These are phyloP conservation scores for Rhopalosiphum maidis DNA, from an alignment of 1,140 invertebrate species.

Conservation along the genomic window DNA sequence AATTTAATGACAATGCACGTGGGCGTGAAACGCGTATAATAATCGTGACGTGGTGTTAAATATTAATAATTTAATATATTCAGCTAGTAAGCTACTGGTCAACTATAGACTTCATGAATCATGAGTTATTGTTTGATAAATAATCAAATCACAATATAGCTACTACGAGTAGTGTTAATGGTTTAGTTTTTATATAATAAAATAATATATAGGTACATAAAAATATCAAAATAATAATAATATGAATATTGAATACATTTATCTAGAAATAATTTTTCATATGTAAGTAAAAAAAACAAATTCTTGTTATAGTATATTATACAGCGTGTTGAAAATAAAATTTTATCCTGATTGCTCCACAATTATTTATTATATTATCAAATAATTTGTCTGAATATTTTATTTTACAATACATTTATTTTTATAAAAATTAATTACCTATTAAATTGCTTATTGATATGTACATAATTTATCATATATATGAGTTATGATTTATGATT, in stretches of 20 bases:
- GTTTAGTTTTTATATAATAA: neutral
- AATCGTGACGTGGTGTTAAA: constrained; percentile 27
- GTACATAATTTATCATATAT: too few relatives aligned
- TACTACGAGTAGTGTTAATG: neutral
- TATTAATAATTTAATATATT: constrained; percentile 26
- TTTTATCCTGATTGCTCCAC: neutral
- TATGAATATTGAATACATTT: neutral
- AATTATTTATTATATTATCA: neutral
- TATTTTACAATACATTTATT: neutral
- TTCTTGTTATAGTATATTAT: neutral
- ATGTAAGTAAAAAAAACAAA: neutral
- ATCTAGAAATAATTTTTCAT: neutral
- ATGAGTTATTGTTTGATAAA: constrained; percentile 10
- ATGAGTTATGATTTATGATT: too few relatives aligned
- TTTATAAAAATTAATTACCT: too few relatives aligned
- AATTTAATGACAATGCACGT: neutral
- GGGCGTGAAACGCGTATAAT: neutral
- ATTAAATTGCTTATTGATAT: too few relatives aligned
- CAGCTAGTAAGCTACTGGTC: neutral
- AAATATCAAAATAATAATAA: neutral
- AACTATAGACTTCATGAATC: neutral
- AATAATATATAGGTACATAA: too few relatives aligned
- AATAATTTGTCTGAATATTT: neutral
- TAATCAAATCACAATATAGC: neutral
- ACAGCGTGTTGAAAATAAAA: neutral